A percentile compares a stretch with the other conserved stretches of the same genome.
phyloP scores from a whole-genome alignment of 2,888 invertebrate genomes.

The Drosophila borborema region DNA sequence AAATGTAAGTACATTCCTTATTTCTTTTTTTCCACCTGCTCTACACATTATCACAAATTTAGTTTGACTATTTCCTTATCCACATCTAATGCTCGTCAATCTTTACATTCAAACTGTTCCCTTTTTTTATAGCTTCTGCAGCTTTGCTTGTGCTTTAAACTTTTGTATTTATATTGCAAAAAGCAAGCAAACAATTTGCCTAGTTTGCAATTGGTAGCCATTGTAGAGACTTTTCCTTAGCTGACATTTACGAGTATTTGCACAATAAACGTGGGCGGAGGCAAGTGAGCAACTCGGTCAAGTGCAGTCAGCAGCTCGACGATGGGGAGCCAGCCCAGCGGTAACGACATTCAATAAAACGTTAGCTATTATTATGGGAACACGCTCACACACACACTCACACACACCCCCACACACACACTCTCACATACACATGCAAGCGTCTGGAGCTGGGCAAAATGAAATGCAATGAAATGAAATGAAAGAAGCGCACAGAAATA shows the following conservation, averaged over 20 bases:
- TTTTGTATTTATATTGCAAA: neutral
- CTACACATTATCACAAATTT: neutral
- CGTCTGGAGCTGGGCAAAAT: slow-evolving; percentile 41
- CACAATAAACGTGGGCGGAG: slow-evolving; percentile 23
- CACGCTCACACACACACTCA: slow-evolving; percentile 17
- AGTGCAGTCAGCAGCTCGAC: slow-evolving; percentile 51
- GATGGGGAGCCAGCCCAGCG: slow-evolving; percentile 31
- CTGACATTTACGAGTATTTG: slow-evolving; percentile 42
- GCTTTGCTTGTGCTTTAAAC: slow-evolving; percentile 3
- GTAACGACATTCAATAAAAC: slow-evolving; percentile 78
- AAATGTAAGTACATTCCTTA: neutral
- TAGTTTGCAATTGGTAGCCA: slow-evolving; percentile 16
- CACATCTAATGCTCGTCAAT: neutral
- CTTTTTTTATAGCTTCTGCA: neutral
- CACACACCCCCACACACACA: slow-evolving; percentile 3
- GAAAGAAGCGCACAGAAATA: slow-evolving; percentile 74
- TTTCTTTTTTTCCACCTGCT: neutral
- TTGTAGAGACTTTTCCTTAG: slow-evolving; percentile 9
- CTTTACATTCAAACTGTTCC: neutral
- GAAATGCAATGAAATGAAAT: slow-evolving; percentile 65
- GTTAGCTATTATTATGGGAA: slow-evolving; percentile 67
- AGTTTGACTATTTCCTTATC: neutral
- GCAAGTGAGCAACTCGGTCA: slow-evolving; percentile 40
- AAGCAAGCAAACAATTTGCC: slow-evolving; percentile 28
- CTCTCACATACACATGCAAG: slow-evolving; percentile 8